Conservation (phyloP, 2,888 invertebrate genomes). For the Scaptomyza reducta region DNA sequence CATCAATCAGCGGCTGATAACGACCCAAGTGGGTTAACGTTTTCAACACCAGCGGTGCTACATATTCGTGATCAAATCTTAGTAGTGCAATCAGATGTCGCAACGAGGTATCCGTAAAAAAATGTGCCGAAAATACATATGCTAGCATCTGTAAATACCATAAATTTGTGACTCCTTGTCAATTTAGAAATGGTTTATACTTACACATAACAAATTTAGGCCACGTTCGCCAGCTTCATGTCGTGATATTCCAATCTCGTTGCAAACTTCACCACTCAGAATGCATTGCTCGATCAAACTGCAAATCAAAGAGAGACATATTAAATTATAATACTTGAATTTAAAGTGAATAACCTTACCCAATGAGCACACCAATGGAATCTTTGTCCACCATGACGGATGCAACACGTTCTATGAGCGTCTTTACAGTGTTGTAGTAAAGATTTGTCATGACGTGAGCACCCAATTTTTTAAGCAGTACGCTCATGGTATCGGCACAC, state of each 20-base stretch:
- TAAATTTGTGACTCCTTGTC: neutral
- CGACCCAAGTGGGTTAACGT: slow-evolving; percentile 94
- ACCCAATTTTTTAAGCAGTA: slow-evolving; percentile 94
- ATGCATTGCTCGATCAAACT: slow-evolving; percentile 89
- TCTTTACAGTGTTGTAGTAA: slow-evolving; percentile 98
- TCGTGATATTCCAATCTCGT: slow-evolving; percentile 91
- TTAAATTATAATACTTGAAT: slow-evolving; percentile 2
- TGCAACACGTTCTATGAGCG: slow-evolving; percentile 96
- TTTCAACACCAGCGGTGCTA: slow-evolving; percentile 92
- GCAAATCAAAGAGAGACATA: neutral
- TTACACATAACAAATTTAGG: slow-evolving; percentile 92
- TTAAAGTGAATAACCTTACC: slow-evolving; percentile 81
- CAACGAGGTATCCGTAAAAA: slow-evolving; percentile 93
- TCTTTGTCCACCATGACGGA: slow-evolving; percentile 98
- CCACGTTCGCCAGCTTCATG: slow-evolving; percentile 95
- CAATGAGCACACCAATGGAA: slow-evolving; percentile 90
- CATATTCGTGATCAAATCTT: slow-evolving; percentile 89
- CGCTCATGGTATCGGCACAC: slow-evolving; percentile 94
- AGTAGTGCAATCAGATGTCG: slow-evolving; percentile 90
- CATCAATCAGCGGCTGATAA: slow-evolving; percentile 90
- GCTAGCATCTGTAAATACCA: slow-evolving; percentile 86
- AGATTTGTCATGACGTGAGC: slow-evolving; percentile 97
- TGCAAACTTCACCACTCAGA: slow-evolving; percentile 88
- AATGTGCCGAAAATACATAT: slow-evolving; percentile 96
- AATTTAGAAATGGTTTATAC: slow-evolving; percentile 17